phyloP scores from a whole-genome alignment of 35 echinoderm and acorn worm species.

The Acanthaster planci region DNA sequence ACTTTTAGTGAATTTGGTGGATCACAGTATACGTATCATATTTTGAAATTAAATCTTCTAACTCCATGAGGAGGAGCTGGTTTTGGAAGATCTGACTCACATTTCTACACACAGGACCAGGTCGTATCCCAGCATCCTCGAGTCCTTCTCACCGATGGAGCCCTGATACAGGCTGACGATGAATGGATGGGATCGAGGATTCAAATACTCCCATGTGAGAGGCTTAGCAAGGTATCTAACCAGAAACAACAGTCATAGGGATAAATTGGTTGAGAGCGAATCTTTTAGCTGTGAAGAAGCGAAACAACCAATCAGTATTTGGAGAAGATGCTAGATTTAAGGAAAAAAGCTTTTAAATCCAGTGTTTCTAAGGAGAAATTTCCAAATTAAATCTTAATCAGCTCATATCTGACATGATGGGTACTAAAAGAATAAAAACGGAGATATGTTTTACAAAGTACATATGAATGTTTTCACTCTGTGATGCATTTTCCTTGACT shows the following conservation, averaged over 20 bases:
- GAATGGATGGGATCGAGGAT: constrained; percentile 47
- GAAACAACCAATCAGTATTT: too few species aligned
- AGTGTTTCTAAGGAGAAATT: too few species aligned
- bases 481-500: too few species aligned
- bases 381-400: too few species aligned
- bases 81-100: constrained; percentile 43
- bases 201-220: constrained; percentile 33
- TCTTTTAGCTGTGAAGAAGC: too few species aligned
- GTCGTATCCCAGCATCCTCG: constrained; percentile 50
- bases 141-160: constrained; percentile 63
- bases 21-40: neutral
- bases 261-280: neutral
- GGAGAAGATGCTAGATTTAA: too few species aligned
- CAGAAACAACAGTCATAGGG: neutral
- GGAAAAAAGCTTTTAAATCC: too few species aligned
- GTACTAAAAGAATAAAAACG: too few species aligned
- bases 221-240: constrained; percentile 36
- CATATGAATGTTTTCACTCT: too few species aligned
- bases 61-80: neutral
- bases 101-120: constrained; percentile 78
- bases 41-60: neutral
- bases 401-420: too few species aligned
- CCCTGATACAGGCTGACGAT: constrained; percentile 50
- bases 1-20: neutral
- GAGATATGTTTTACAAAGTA: too few species aligned